A percentile compares a stretch with the other conserved stretches of the same genome.
phyloP scores from a whole-genome alignment of 2,888 invertebrate genomes.

The Trissoscelio sp. region DNA sequence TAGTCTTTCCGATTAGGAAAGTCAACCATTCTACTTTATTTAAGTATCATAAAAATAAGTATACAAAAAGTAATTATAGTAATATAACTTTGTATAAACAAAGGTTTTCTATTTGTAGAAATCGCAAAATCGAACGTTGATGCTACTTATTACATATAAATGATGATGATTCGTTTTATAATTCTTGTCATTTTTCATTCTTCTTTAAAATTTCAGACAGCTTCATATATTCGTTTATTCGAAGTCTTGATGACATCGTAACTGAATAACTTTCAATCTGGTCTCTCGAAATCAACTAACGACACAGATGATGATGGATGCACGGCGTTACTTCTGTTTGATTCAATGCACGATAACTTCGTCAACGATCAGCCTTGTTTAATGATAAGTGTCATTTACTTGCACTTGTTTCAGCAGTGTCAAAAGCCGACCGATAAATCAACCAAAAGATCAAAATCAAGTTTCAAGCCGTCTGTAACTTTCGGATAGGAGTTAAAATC shows the following conservation, averaged over 20 bases:
- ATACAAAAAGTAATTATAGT: not conserved
- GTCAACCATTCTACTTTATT: conserved; percentile 55
- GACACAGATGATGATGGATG: conserved; percentile 14
- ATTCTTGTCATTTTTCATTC: not conserved
- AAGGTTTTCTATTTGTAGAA: no score
- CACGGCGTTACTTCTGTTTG: conserved; percentile 32
- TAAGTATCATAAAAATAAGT: conserved; percentile 14
- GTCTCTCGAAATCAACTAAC: not conserved
- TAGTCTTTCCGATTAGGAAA: conserved; percentile 42
- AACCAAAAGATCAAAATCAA: no score
- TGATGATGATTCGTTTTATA: not conserved
- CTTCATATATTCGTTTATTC: no score
- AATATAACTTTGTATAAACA: not conserved
- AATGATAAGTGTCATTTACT: conserved; percentile 23
- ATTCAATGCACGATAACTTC: conserved; percentile 23
- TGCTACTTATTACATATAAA: no score
- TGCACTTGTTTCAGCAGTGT: no score
- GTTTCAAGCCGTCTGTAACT: no score
- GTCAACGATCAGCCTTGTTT: conserved; percentile 12
- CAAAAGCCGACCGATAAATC: no score
- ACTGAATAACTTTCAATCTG: conserved; percentile 30
- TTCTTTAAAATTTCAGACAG: not conserved
- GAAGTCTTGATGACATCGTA: conserved; percentile 16
- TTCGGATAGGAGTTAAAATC: not conserved
- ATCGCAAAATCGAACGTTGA: no score